A percentile compares a stretch with the other conserved stretches of the same genome.
These are phyloP conservation scores for Hydractinia symbiolongicarpus DNA, from an alignment of 30 jellyfish, hydroid and myxozoan genomes.

Conservation along the genomic window DNA sequence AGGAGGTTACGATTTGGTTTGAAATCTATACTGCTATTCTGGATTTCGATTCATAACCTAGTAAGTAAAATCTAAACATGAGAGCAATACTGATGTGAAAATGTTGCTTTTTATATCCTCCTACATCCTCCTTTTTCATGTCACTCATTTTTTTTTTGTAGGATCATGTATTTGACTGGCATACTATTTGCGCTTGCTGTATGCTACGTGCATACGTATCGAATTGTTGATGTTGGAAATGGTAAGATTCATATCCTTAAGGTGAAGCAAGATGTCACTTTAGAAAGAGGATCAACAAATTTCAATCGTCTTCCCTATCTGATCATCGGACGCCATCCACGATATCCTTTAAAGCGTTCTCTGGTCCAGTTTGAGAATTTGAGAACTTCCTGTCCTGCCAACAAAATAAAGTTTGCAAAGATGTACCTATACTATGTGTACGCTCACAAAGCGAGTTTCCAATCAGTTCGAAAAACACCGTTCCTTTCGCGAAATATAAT, in stretches of 20 bases:
- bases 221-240: background rate
- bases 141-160: too few relatives aligned
- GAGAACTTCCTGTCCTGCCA: background rate
- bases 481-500: background rate
- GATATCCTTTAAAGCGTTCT: conserved; percentile 12
- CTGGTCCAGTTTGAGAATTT: conserved; percentile 12
- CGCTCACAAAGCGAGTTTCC: conserved; percentile 15
- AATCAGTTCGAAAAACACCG: background rate
- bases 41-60: too few relatives aligned
- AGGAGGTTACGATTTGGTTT: too few relatives aligned
- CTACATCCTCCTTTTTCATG: too few relatives aligned
- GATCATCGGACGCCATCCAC: conserved; percentile 7
- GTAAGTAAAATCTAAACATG: too few relatives aligned
- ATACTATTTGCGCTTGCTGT: too few relatives aligned
- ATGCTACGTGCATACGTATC: too few relatives aligned
- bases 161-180: too few relatives aligned
- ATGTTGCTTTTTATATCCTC: too few relatives aligned
- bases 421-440: background rate
- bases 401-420: conserved; percentile 8
- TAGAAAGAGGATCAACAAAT: background rate
- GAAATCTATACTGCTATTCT: too few relatives aligned
- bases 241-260: background rate
- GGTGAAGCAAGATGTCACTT: background rate
- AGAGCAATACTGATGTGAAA: too few relatives aligned
- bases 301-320: background rate